Evolutionary conservation across 2,797 vertebrate genomes (phyloP).

Genomic region (Tachyglossus aculeatus): DNA sequence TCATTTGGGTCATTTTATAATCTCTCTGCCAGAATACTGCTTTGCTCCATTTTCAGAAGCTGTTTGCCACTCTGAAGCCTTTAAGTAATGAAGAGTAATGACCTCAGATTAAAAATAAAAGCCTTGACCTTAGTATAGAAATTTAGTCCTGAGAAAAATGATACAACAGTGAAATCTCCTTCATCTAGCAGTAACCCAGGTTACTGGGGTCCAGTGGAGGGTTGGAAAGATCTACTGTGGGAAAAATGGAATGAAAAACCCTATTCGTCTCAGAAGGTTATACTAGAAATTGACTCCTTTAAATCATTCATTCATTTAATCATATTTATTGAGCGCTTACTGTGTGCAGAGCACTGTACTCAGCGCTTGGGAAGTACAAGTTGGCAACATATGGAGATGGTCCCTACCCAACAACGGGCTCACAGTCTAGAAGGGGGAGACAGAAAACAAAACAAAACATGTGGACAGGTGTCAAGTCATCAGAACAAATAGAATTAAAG

Average conservation of each 20-base stretch:
- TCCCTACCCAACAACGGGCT: too few species aligned
- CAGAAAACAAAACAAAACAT: background rate
- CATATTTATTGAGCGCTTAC: too few species aligned
- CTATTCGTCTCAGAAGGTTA: background rate
- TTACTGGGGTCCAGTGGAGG: too few species aligned
- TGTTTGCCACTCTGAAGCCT: background rate
- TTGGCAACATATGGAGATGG: too few species aligned
- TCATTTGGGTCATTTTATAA: background rate
- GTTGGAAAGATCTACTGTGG: background rate
- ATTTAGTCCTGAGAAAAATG: accelerated
- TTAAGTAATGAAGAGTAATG: background rate
- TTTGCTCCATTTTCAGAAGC: background rate
- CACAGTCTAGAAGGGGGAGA: too few species aligned
- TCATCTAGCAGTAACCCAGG: too few species aligned
- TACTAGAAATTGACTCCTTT: background rate
- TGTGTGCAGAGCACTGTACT: too few species aligned
- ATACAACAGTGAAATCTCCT: background rate
- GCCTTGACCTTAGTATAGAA: background rate
- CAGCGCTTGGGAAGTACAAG: too few species aligned
- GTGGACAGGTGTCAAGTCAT: too few species aligned
- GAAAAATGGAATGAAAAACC: background rate
- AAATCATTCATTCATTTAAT: too few species aligned
- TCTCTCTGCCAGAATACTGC: background rate
- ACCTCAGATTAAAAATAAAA: constrained; percentile 9
- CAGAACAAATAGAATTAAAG: too few species aligned